Base-by-base conservation (phyloP, 53 echinoderm and acorn worm species). In the Pentamera pediparva region DNA sequence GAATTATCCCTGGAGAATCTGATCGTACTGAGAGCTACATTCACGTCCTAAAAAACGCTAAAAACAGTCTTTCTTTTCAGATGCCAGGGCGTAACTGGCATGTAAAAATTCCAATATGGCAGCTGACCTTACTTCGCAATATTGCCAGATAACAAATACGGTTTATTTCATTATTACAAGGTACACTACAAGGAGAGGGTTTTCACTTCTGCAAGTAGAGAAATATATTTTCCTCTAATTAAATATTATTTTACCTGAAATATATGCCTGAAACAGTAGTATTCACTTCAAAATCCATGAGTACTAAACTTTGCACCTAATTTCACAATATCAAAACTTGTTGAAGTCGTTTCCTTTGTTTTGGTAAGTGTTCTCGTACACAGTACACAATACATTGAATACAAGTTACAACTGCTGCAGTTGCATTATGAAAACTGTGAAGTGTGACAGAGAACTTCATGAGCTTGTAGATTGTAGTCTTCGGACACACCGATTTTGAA, bases 81-180 rank as follows among this genome's bases (percentile, higher is more conserved):
- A 52, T 72, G n/a, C 36, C 73, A 34, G 73, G 73, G 73, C 73
- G 73, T 72, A 52, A 54, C 73, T 72, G 52, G 41, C 67, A 43
- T 72, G 32, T 33, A 51, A 72, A 72, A 72, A 72, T 72, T 72
- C 73, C 73, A 72, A 72, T 72, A 72, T 72, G 73, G 73, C 73
- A 72, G 73, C 32, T 67, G 24, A 21, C 55, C 73, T 54, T 54
- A 72, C 73, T 52, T 52, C 54, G 73, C 51, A 72, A 39, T 43
- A 41, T 67, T 67, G 67, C 67, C 67, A 67, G 67, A 37, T 67
- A 41, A 6, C 55, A 18, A 20, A 57, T n/a, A n/a, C 2, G 17
- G 29, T 26, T 15, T 2, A 11, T n/a, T 31, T n/a, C 13, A 5
- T 27, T 26, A 57, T 25, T 17, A 17, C 13, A 12, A 11, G 25